phyloP scores from a whole-genome alignment of 2,888 invertebrate species.

The Timema cristinae region DNA sequence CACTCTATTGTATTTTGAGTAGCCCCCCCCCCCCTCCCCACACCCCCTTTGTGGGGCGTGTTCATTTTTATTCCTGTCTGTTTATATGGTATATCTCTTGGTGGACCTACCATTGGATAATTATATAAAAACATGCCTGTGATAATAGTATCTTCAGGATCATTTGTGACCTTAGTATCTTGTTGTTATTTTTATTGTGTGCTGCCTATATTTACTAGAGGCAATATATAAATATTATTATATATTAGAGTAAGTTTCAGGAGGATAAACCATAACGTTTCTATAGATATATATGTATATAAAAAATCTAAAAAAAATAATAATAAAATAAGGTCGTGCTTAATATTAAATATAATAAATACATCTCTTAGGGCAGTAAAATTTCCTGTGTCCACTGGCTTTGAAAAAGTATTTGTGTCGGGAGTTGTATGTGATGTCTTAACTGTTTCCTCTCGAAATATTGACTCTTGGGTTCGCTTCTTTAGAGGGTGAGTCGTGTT shows the following conservation, averaged over 20 bases:
- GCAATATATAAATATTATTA: constrained; percentile 26
- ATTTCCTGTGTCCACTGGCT: constrained; percentile 23
- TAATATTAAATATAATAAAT: constrained; percentile 3
- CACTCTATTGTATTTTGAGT: constrained; percentile 2
- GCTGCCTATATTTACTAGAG: constrained; percentile 45
- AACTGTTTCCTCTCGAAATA: too few relatives aligned
- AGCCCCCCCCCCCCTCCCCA: background rate
- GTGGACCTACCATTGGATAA: constrained; percentile 23
- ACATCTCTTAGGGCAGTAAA: constrained; percentile 22
- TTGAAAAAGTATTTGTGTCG: background rate
- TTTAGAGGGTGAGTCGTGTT: too few relatives aligned
- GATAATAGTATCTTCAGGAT: constrained; percentile 67
- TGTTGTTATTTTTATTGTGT: constrained; percentile 31
- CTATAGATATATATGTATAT: constrained; percentile 25
- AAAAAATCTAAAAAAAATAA: constrained; percentile 22
- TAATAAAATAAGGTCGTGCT: constrained; percentile 23
- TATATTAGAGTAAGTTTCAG: constrained; percentile 24
- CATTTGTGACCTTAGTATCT: constrained; percentile 62
- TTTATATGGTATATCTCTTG: constrained; percentile 18
- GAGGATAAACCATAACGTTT: constrained; percentile 29
- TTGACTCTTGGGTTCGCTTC: too few relatives aligned
- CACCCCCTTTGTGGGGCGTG: background rate
- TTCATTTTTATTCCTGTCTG: constrained; percentile 38
- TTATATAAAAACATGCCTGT: constrained; percentile 56
- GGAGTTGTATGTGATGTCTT: too few relatives aligned